A percentile compares a stretch with the other conserved stretches of the same genome.
Evolutionary conservation across 2,888 invertebrate genomes (phyloP).

Genomic region (Notocelia uddmanniana): DNA sequence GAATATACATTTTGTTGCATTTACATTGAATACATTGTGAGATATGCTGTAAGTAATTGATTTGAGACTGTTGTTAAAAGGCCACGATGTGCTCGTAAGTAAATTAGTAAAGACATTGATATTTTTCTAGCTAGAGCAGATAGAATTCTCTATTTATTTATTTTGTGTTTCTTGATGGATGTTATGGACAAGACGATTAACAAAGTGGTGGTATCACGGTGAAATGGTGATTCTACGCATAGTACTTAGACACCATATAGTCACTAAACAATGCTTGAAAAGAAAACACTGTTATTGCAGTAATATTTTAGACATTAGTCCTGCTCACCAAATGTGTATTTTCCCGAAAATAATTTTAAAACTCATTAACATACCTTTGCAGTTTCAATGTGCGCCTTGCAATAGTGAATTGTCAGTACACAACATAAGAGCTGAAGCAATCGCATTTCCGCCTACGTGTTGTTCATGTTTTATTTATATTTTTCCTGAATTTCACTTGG

Average conservation of each 20-base stretch:
- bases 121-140: background rate
- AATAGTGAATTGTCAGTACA: slow-evolving; percentile 19
- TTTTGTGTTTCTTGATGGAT: background rate
- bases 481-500: slow-evolving; percentile 5
- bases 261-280: background rate
- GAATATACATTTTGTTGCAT: background rate
- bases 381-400: slow-evolving; percentile 37
- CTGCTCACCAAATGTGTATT: background rate
- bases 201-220: background rate
- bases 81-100: background rate
- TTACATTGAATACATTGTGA: background rate
- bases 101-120: background rate
- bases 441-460: slow-evolving; percentile 15
- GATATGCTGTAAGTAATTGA: background rate
- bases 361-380: slow-evolving; percentile 27
- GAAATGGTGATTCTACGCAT: too few relatives aligned
- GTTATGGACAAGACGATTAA: background rate
- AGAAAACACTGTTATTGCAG: background rate
- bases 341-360: background rate
- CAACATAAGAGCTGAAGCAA: slow-evolving; percentile 20
- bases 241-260: background rate
- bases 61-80: background rate
- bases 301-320: background rate
- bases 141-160: background rate
- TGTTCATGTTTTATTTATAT: slow-evolving; percentile 19